Evolutionary conservation across 1,140 invertebrate genomes (phyloP).

Genomic region (honey bee (Apis mellifera)): DNA sequence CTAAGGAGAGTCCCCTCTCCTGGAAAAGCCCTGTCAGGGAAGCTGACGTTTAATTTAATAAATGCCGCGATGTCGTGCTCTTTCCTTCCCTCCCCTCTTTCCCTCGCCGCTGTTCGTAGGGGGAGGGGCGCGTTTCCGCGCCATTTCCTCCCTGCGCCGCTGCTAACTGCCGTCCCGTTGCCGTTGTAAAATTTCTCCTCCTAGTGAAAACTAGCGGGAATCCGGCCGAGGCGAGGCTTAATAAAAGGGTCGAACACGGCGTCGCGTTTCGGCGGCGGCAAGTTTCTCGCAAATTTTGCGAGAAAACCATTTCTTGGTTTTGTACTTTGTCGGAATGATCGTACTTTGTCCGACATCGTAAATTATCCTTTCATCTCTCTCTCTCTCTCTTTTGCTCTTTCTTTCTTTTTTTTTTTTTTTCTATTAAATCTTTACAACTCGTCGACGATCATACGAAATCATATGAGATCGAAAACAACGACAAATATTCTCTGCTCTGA

Average conservation of each 20-base stretch:
- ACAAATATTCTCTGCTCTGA: not conserved
- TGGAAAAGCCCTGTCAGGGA: slow-evolving; percentile 55
- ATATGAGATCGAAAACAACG: too few species aligned
- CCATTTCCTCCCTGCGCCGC: slow-evolving; percentile 47
- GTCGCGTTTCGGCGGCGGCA: slow-evolving; percentile 3
- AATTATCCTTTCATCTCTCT: not conserved
- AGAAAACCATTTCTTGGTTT: slow-evolving; percentile 48
- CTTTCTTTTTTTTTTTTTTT: not conserved
- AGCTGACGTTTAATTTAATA: slow-evolving; percentile 68
- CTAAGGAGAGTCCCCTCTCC: slow-evolving; percentile 48
- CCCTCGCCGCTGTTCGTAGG: slow-evolving; percentile 9
- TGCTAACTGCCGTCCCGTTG: slow-evolving; percentile 27
- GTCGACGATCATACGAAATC: too few species aligned
- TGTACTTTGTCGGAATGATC: slow-evolving; percentile 10
- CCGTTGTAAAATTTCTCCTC: slow-evolving; percentile 59
- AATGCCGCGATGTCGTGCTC: slow-evolving; percentile 48
- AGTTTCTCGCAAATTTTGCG: slow-evolving; percentile 51
- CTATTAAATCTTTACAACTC: too few species aligned
- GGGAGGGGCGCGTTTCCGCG: slow-evolving; percentile 46
- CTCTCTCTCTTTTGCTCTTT: not conserved
- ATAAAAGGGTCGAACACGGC: slow-evolving; percentile 57
- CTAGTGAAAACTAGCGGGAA: slow-evolving; percentile 50
- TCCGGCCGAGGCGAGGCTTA: slow-evolving; percentile 37
- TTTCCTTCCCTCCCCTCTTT: slow-evolving; percentile 42
- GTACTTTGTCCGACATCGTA: not conserved